Base-by-base conservation (phyloP, 2,113 vertebrate species). In the Prolemur simus region DNA sequence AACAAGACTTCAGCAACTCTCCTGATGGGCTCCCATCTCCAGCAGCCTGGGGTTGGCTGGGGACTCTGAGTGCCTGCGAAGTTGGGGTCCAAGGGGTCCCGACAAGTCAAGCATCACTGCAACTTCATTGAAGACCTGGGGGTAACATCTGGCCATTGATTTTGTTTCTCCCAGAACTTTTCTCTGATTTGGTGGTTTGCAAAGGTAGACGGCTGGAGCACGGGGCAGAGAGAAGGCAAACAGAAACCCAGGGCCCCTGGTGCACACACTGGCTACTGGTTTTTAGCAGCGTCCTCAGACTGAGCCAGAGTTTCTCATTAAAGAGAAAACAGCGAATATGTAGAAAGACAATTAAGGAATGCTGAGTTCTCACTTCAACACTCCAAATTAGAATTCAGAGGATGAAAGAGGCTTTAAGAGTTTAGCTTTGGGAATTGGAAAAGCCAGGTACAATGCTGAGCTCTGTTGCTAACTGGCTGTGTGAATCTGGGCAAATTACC, bases 91-190 rank as follows among this genome's bases (percentile, higher is more conserved):
- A 1, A 56, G 29, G 49, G 68, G 18, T 42, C 45, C 12, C 0
- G 0, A 34, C 11, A 58, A 76, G n/a, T 58, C 64, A 47, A 54
- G 37, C 71, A 47, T 60, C 13, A 3, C 39, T 69, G 39, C 66
- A 60, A 42, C 47, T 91, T 97, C 73, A 56, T 83, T 58, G 52
- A 89, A 91, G 86, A 83, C 64, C 82, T 11, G 0, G 34, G 49
- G 64, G 76, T 42, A 68, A 64, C 45, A 42, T 69, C 45, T 29
- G 11, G 52, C 18, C 56, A 25, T 92, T 1, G 47, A 92, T 74
- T 94, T 69, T 49, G 49, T 12, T 91, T 78, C 94, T 91, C 83
- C 76, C 64, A 71, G 77, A 94, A 73, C 60, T 92, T 94, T 64
- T 7, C 71, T 88, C 71, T 21, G 47, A 86, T 29, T 45, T 0